Conservation (phyloP, 2,797 vertebrate species). For the Acanthurus lineatus region DNA sequence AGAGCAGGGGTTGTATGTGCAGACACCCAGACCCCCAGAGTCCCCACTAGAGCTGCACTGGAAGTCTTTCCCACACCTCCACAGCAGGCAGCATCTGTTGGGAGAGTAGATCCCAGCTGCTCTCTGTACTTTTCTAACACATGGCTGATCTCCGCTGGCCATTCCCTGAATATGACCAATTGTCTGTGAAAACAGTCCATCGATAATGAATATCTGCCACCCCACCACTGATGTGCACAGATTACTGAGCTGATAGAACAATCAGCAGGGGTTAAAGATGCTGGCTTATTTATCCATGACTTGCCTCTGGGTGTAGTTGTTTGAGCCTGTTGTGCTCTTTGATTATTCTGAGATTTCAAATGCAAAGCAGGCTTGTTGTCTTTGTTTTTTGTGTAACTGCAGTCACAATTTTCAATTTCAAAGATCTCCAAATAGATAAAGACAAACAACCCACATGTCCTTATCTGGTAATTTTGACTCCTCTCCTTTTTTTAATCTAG, state of each 20-base stretch:
- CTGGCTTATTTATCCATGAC: conserved; percentile 39
- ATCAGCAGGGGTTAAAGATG: conserved; percentile 51
- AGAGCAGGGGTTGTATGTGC: neutral
- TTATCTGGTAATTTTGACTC: neutral
- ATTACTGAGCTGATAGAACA: conserved; percentile 61
- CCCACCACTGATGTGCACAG: conserved; percentile 28
- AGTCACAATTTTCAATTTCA: neutral
- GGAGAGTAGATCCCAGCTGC: conserved; percentile 68
- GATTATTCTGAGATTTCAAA: conserved; percentile 33
- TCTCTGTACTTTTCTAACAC: conserved; percentile 51
- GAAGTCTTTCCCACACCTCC: conserved; percentile 44
- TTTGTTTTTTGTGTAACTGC: conserved; percentile 3
- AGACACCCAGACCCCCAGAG: conserved; percentile 10
- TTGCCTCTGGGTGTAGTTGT: conserved; percentile 44
- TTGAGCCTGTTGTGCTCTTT: conserved; percentile 39
- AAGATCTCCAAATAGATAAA: neutral
- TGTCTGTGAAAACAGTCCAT: conserved; percentile 68
- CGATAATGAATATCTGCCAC: conserved; percentile 63
- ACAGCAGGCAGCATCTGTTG: conserved; percentile 67
- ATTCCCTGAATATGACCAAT: conserved; percentile 56
- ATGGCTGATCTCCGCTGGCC: conserved; percentile 47
- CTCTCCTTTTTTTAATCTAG: neutral
- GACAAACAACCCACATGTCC: neutral
- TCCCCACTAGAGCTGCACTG: conserved; percentile 22
- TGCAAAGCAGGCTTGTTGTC: conserved; percentile 23